These are phyloP conservation scores for Discoglossus pictus DNA, from an alignment of 2,797 vertebrate species.

Conservation along the genomic window DNA sequence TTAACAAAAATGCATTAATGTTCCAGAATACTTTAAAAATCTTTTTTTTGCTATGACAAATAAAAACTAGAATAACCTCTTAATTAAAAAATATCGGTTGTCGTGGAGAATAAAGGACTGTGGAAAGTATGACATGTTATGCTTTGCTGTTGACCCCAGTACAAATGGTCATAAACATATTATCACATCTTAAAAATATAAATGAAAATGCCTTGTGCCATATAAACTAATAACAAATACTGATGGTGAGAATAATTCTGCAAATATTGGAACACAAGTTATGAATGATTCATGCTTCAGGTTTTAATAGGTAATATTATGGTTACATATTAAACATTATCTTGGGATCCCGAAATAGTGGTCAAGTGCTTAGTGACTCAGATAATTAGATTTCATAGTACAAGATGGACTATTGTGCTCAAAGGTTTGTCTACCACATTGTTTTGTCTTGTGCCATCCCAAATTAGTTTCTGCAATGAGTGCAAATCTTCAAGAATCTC, in stretches of 20 bases:
- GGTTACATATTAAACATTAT: not conserved
- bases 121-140: not conserved
- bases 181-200: not conserved
- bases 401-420: not conserved
- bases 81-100: conserved; percentile 1
- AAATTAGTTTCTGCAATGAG: too few relatives aligned
- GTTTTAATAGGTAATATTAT: not conserved
- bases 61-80: not conserved
- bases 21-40: too few relatives aligned
- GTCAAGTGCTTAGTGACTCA: conserved; percentile 1
- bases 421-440: too few relatives aligned
- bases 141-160: not conserved
- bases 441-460: too few relatives aligned
- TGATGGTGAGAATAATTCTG: too few relatives aligned
- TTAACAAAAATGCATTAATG: too few relatives aligned
- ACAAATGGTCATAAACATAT: not conserved
- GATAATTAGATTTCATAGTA: not conserved
- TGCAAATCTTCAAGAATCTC: too few relatives aligned
- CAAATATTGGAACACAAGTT: too few relatives aligned
- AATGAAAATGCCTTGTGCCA: too few relatives aligned
- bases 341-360: not conserved
- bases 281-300: not conserved
- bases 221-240: too few relatives aligned
- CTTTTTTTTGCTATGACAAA: not conserved
- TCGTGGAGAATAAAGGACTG: not conserved